Percentiles rank a stretch among this genome's conserved stretches.
Evolutionary conservation across 2,113 vertebrate genomes (phyloP).

Genomic region (Channa maculata): DNA sequence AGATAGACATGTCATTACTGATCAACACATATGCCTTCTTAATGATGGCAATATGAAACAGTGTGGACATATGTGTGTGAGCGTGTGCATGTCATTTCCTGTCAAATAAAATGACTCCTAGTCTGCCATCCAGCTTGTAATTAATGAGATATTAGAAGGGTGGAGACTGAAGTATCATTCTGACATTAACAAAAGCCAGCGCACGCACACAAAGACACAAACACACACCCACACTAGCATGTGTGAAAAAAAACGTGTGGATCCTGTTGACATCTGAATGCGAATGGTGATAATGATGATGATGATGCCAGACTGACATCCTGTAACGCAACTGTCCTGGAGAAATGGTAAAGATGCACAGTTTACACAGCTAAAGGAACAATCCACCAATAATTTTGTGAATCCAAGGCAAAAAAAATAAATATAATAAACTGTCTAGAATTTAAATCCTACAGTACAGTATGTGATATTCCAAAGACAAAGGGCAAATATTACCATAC

Average conservation of each 20-base stretch:
- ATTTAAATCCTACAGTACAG: no score
- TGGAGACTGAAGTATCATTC: constrained; percentile 9
- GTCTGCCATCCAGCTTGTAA: constrained; percentile 37
- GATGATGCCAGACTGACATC: constrained; percentile 53
- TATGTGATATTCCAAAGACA: no score
- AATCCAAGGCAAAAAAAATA: no score
- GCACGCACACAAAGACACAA: background rate
- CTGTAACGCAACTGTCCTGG: background rate
- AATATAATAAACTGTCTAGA: no score
- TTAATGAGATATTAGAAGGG: constrained; percentile 48
- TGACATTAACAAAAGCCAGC: constrained; percentile 23
- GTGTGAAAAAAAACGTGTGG: constrained; percentile 52
- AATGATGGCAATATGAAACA: background rate
- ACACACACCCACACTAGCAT: background rate
- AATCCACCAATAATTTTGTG: no score
- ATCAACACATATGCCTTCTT: background rate
- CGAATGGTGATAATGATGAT: constrained; percentile 34
- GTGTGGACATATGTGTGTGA: background rate
- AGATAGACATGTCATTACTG: constrained; percentile 4
- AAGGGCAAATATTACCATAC: no score
- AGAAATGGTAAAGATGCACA: background rate
- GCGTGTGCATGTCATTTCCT: constrained; percentile 29
- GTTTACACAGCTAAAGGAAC: background rate
- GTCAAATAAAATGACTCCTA: constrained; percentile 30
- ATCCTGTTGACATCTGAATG: constrained; percentile 59